These are phyloP conservation scores for Gymnocheta viridis DNA, from an alignment of 2,888 invertebrate species.

Conservation along the genomic window DNA sequence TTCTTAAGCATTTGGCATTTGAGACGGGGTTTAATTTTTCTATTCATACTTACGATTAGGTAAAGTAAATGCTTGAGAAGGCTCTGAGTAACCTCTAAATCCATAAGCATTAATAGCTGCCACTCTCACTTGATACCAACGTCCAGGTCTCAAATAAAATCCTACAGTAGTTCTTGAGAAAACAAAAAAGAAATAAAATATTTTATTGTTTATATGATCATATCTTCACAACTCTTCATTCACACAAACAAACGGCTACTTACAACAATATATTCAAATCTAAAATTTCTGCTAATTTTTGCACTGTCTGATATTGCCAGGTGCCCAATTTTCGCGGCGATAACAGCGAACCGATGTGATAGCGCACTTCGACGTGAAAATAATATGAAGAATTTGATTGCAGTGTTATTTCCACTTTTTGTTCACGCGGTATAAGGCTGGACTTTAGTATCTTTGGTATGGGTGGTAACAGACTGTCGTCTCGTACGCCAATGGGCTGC, in stretches of 20 bases:
- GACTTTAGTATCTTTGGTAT: conserved; percentile 85
- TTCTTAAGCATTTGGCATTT: too few relatives aligned
- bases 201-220: background rate
- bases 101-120: conserved; percentile 89
- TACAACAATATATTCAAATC: conserved; percentile 71
- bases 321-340: conserved; percentile 85
- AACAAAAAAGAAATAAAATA: background rate
- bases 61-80: conserved; percentile 84
- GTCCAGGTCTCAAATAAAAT: conserved; percentile 84
- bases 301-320: conserved; percentile 83
- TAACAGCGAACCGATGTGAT: conserved; percentile 87
- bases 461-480: conserved; percentile 84
- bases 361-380: conserved; percentile 86
- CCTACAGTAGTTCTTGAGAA: conserved; percentile 77
- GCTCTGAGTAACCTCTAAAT: conserved; percentile 87
- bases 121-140: conserved; percentile 91
- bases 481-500: conserved; percentile 83
- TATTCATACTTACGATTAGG: conserved; percentile 77
- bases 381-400: conserved; percentile 77
- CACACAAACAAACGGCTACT: conserved; percentile 22
- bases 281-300: conserved; percentile 78
- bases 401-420: conserved; percentile 84
- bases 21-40: background rate
- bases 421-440: conserved; percentile 82
- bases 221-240: too few relatives aligned